Percentiles rank a stretch among this genome's conserved stretches.
Conservation (phyloP, 1,140 invertebrate genomes). For the Pinna nobilis region DNA sequence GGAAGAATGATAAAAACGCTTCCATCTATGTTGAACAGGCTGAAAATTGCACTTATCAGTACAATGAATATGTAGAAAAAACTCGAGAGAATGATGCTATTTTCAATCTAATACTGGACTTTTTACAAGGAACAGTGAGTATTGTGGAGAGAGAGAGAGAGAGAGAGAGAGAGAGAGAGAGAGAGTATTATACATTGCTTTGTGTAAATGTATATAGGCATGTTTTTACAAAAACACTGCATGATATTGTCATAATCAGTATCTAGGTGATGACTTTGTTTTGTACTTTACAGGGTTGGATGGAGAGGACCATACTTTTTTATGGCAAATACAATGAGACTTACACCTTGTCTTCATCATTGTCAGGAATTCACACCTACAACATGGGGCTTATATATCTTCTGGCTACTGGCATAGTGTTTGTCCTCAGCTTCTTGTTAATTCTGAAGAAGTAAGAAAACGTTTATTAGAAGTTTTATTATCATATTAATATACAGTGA, state of each 20-base stretch:
- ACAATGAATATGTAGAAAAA: constrained; percentile 36
- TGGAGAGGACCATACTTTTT: constrained; percentile 87
- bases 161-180: not conserved
- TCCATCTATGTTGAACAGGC: constrained; percentile 27
- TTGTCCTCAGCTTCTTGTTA: constrained; percentile 81
- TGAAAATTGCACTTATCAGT: constrained; percentile 43
- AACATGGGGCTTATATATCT: constrained; percentile 84
- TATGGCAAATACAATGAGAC: constrained; percentile 83
- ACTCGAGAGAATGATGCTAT: not conserved
- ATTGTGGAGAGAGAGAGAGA: no score
- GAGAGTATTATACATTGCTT: not conserved
- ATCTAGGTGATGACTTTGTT: not conserved
- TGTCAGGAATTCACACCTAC: constrained; percentile 77
- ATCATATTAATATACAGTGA: no score
- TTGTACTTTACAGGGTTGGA: constrained; percentile 77
- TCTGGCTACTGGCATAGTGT: constrained; percentile 80
- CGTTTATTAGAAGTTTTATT: constrained; percentile 28
- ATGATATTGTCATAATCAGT: not conserved
- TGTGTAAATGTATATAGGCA: not conserved
- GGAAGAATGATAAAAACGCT: not conserved
- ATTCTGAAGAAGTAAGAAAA: constrained; percentile 78
- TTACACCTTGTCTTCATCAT: constrained; percentile 77
- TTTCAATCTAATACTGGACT: constrained; percentile 45
- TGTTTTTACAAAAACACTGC: not conserved
- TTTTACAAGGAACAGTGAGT: constrained; percentile 65